phyloP scores from a whole-genome alignment of 1,140 invertebrate genomes.

The Lucilia sericata region DNA sequence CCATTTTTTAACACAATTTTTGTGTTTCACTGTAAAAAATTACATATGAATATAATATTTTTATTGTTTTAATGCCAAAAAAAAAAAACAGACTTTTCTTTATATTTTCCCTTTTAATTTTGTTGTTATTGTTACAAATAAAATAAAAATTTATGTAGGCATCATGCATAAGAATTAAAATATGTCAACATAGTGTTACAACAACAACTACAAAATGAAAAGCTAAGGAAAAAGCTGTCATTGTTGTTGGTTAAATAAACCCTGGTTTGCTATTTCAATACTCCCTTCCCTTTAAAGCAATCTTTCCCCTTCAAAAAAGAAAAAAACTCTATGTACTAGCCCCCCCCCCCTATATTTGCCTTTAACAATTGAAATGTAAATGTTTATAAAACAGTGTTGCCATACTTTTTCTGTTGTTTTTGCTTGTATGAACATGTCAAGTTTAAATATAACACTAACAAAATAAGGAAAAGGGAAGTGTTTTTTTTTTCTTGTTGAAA shows the following conservation, averaged over 20 bases:
- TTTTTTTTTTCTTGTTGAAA: not conserved
- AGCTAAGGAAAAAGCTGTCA: not conserved
- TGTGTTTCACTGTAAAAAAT: not conserved
- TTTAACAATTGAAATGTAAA: conserved; percentile 22
- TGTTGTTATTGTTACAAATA: not conserved
- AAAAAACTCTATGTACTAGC: too few species aligned
- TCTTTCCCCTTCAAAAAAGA: not conserved
- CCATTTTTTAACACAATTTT: too few species aligned
- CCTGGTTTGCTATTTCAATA: not conserved
- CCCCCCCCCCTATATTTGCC: not conserved
- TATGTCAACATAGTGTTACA: not conserved
- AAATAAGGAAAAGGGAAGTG: not conserved
- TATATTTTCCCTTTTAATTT: not conserved
- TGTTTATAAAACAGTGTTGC: conserved; percentile 21
- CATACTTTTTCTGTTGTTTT: not conserved
- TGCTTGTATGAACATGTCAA: conserved; percentile 1
- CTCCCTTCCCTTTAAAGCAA: not conserved
- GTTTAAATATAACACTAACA: too few species aligned
- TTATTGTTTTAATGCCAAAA: conserved; percentile 16
- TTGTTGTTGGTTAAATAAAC: not conserved
- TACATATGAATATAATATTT: conserved; percentile 1
- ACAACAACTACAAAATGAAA: too few species aligned
- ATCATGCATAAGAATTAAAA: conserved; percentile 24
- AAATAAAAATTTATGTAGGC: not conserved
- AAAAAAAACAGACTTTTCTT: not conserved